Evolutionary conservation across 2,797 vertebrate genomes (phyloP).

Genomic region (Enteromius argenteus): DNA sequence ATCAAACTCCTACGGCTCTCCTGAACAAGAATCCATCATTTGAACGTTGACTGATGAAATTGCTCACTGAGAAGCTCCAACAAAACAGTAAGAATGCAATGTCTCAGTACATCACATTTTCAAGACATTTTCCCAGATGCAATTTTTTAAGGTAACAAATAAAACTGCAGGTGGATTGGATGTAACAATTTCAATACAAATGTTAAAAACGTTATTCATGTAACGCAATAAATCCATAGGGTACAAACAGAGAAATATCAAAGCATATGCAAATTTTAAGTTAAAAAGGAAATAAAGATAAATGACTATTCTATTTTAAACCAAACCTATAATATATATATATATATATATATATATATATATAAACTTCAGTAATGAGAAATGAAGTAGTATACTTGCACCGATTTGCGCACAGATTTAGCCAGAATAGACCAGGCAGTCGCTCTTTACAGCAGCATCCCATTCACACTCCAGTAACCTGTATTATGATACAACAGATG

Average conservation of each 20-base stretch:
- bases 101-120: not conserved
- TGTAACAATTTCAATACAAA: not conserved
- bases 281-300: not conserved
- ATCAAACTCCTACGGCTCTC: not conserved
- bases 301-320: not conserved
- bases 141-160: not conserved
- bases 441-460: conserved; percentile 6
- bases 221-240: not conserved
- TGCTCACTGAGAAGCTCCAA: conserved; percentile 10
- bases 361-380: not conserved
- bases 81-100: not conserved
- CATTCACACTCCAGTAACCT: conserved; percentile 2
- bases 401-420: not conserved
- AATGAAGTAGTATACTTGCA: conserved; percentile 8
- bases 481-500: not conserved
- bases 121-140: not conserved
- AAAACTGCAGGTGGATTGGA: not conserved
- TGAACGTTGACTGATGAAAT: not conserved
- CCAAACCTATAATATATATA: not conserved
- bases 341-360: too few relatives aligned
- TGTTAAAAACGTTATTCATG: not conserved
- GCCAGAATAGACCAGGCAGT: not conserved
- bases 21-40: not conserved
- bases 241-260: not conserved
- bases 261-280: not conserved